Evolutionary conservation across 2,797 vertebrate species (phyloP).

Genomic region (Botia almorhae): DNA sequence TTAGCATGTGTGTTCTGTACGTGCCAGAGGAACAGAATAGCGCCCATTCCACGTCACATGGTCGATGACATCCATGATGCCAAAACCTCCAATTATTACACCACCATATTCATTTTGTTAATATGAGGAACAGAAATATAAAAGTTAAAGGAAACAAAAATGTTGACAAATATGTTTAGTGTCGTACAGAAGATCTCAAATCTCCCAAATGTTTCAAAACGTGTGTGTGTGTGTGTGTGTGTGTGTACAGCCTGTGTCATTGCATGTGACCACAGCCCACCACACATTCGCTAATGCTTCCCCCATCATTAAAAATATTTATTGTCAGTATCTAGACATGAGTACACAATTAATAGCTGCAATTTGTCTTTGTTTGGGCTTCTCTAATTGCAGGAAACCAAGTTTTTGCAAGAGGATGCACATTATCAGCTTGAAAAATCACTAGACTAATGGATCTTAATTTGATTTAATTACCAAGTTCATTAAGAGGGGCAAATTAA

Average conservation of each 20-base stretch:
- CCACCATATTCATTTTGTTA: neutral
- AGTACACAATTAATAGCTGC: conserved; percentile 65
- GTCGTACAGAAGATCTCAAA: too few species aligned
- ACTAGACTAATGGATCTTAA: conserved; percentile 69
- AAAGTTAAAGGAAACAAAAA: neutral
- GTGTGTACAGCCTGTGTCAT: neutral
- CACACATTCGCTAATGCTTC: neutral
- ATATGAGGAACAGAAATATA: neutral
- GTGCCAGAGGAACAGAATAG: conserved; percentile 5
- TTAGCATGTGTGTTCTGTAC: conserved; percentile 8
- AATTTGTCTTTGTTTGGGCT: conserved; percentile 63
- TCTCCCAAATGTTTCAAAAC: too few species aligned
- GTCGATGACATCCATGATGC: neutral
- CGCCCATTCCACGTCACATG: neutral
- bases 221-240: too few species aligned
- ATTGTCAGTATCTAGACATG: conserved; percentile 58
- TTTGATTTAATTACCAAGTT: conserved; percentile 74
- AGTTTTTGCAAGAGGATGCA: conserved; percentile 64
- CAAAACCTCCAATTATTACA: neutral
- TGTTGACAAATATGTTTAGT: neutral
- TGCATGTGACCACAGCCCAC: neutral
- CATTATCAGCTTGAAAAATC: conserved; percentile 69
- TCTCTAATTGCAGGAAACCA: conserved; percentile 63
- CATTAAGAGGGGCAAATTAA: conserved; percentile 65
- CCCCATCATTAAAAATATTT: conserved; percentile 46